These are phyloP conservation scores for Tenthredo livida DNA, from an alignment of 2,888 invertebrate species.

Conservation along the genomic window DNA sequence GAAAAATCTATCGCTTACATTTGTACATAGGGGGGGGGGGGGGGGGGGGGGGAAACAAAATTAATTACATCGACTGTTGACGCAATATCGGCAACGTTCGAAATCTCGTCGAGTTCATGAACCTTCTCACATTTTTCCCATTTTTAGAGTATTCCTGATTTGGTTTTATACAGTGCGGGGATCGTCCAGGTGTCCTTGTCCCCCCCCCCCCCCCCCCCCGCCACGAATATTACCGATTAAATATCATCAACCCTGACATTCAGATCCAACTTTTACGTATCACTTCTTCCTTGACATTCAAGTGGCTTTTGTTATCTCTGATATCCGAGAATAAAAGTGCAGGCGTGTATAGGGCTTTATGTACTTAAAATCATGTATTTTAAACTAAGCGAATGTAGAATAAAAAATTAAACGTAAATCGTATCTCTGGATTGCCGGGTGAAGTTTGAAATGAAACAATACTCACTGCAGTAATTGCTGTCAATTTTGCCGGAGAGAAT, in stretches of 20 bases:
- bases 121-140: not conserved
- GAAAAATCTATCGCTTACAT: not conserved
- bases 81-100: too few species aligned
- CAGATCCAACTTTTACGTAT: slow-evolving; percentile 16
- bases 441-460: not conserved
- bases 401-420: not conserved
- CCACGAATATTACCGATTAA: slow-evolving; percentile 7
- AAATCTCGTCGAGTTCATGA: not conserved
- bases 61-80: too few species aligned
- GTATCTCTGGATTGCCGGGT: not conserved
- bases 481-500: not conserved
- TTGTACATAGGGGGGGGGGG: too few species aligned
- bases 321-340: not conserved
- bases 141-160: not conserved
- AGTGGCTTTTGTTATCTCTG: not conserved
- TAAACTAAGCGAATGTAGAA: not conserved
- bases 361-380: not conserved
- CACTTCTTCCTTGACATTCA: not conserved
- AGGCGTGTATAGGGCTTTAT: not conserved
- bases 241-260: slow-evolving; percentile 24
- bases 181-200: not conserved
- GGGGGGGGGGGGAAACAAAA: too few species aligned
- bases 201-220: not conserved
- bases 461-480: not conserved
- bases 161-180: not conserved